Evolutionary conservation across 1,140 invertebrate species (phyloP).

Genomic region (Atta cephalotes): DNA sequence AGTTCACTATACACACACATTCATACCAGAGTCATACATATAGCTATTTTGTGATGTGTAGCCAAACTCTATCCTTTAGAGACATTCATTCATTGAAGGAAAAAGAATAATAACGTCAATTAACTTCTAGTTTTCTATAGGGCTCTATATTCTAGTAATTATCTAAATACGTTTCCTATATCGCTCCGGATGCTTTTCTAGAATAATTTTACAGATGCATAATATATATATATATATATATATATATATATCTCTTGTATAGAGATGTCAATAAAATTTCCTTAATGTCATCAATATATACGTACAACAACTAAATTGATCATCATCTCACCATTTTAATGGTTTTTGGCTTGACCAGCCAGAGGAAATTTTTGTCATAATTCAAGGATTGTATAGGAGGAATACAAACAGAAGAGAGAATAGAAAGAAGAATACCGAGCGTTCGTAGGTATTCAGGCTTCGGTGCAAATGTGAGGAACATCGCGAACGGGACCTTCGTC

Average conservation of each 20-base stretch:
- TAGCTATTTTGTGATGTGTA: too few relatives aligned
- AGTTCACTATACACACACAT: too few relatives aligned
- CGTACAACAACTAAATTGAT: neutral
- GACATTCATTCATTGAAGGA: too few relatives aligned
- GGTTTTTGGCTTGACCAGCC: slow-evolving; percentile 2
- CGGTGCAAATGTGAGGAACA: slow-evolving; percentile 30
- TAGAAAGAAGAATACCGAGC: neutral
- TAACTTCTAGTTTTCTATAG: too few relatives aligned
- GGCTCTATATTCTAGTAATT: neutral
- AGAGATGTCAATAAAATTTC: neutral
- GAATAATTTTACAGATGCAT: neutral
- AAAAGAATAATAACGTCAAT: too few relatives aligned
- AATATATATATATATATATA: neutral
- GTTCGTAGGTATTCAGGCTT: slow-evolving; percentile 80
- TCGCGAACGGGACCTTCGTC: slow-evolving; percentile 48
- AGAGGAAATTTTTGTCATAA: slow-evolving; percentile 25
- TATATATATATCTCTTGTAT: neutral
- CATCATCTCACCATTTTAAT: neutral
- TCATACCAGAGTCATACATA: too few relatives aligned
- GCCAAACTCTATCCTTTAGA: too few relatives aligned
- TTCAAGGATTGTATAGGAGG: neutral
- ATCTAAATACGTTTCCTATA: neutral
- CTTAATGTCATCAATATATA: neutral
- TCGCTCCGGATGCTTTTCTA: neutral
- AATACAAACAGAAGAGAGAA: neutral